These are phyloP conservation scores for Cheilosia variabilis DNA, from an alignment of 2,888 invertebrate genomes.

Conservation along the genomic window DNA sequence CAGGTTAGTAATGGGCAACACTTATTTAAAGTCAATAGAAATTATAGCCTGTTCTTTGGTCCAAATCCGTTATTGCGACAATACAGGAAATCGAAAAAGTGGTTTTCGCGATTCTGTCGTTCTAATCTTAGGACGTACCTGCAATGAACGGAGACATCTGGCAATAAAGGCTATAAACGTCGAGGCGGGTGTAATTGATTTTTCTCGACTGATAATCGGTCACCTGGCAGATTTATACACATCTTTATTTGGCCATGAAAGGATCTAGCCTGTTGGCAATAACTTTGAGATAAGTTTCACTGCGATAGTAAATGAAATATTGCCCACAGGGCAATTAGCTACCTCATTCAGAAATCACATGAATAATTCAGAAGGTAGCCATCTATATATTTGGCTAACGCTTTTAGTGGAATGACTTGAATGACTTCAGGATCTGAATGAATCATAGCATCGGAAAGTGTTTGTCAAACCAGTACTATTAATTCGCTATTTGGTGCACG, in stretches of 20 bases:
- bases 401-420: neutral
- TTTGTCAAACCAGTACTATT: neutral
- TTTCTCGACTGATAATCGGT: too few relatives aligned
- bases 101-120: too few relatives aligned
- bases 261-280: neutral
- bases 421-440: neutral
- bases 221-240: neutral
- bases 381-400: neutral
- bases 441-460: neutral
- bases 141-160: too few relatives aligned
- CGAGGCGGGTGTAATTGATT: too few relatives aligned
- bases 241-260: neutral
- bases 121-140: too few relatives aligned
- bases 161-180: too few relatives aligned
- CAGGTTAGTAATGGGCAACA: too few relatives aligned
- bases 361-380: constrained; percentile 9
- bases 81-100: too few relatives aligned
- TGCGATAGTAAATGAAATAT: neutral
- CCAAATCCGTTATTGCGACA: too few relatives aligned
- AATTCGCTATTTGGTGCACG: neutral
- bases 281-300: neutral
- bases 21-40: too few relatives aligned
- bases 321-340: neutral
- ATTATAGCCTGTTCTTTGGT: too few relatives aligned
- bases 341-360: neutral